Conservation (phyloP, 2,113 vertebrate genomes). For the Casuarius casuarius region DNA sequence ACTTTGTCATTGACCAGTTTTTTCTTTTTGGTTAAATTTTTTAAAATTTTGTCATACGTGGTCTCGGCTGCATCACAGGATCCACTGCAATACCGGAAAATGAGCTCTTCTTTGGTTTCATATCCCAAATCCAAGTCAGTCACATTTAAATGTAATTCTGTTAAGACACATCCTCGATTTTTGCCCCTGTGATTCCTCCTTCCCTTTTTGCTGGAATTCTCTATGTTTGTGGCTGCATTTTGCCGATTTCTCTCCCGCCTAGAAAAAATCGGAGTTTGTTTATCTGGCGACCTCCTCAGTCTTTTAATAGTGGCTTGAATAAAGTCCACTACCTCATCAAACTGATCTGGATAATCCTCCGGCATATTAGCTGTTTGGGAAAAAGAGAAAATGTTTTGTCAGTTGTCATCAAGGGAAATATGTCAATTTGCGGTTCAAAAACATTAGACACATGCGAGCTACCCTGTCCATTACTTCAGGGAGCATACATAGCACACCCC, state of each 20-base stretch:
- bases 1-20: slow-evolving; percentile 91
- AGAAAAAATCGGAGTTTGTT: slow-evolving; percentile 71
- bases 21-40: slow-evolving; percentile 94
- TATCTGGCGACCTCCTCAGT: slow-evolving; percentile 88
- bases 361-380: slow-evolving; percentile 84
- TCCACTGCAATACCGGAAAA: slow-evolving; percentile 96
- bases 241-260: slow-evolving; percentile 83
- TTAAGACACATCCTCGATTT: slow-evolving; percentile 90
- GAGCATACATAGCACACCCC: rapidly evolving
- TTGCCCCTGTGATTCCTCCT: slow-evolving; percentile 78
- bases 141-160: slow-evolving; percentile 94
- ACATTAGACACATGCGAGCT: not conserved
- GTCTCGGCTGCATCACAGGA: slow-evolving; percentile 92
- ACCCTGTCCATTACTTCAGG: not conserved
- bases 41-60: slow-evolving; percentile 96
- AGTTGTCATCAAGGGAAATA: not conserved
- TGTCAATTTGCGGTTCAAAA: not conserved
- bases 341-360: slow-evolving; percentile 89
- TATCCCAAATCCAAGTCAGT: slow-evolving; percentile 97
- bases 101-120: slow-evolving; percentile 95
- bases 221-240: slow-evolving; percentile 75
- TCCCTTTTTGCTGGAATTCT: slow-evolving; percentile 74
- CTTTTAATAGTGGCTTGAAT: slow-evolving; percentile 94
- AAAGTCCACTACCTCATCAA: slow-evolving; percentile 96
- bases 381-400: slow-evolving; percentile 62